These are phyloP conservation scores for Heliconius charithonia DNA, from an alignment of 2,888 invertebrate species.

Conservation along the genomic window DNA sequence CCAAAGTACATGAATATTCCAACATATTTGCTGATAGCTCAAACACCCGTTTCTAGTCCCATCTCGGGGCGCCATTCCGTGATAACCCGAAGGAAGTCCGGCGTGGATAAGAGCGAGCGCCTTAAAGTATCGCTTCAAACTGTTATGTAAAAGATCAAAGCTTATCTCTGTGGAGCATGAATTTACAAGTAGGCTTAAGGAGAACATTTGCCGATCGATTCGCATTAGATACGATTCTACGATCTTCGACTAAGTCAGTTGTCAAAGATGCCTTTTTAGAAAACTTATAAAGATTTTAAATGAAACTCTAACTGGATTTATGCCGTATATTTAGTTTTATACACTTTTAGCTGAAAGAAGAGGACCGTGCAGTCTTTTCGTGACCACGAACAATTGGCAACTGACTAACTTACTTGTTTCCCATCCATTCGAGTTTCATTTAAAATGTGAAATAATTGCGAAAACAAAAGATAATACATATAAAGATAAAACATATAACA, in stretches of 20 bases:
- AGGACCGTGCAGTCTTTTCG: too few species aligned
- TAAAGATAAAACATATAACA: too few species aligned
- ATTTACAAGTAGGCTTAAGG: slow-evolving; percentile 34
- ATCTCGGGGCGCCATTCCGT: slow-evolving; percentile 43
- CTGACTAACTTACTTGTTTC: too few species aligned
- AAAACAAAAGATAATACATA: too few species aligned
- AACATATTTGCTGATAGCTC: slow-evolving; percentile 20
- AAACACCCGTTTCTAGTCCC: slow-evolving; percentile 28
- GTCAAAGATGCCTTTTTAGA: not conserved
- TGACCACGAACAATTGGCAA: too few species aligned
- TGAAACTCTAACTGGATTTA: too few species aligned
- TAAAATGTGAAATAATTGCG: too few species aligned
- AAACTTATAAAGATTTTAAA: too few species aligned
- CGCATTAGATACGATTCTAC: slow-evolving; percentile 19
- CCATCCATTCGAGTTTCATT: too few species aligned
- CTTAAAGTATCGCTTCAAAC: slow-evolving; percentile 39
- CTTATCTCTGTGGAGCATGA: slow-evolving; percentile 39
- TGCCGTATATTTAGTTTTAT: too few species aligned
- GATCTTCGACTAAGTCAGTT: slow-evolving; percentile 16
- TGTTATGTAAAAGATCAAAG: slow-evolving; percentile 40
- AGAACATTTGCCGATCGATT: slow-evolving; percentile 31
- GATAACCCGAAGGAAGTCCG: slow-evolving; percentile 43
- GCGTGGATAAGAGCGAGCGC: slow-evolving; percentile 39
- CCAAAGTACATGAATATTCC: slow-evolving; percentile 4
- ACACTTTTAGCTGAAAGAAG: too few species aligned